Evolutionary conservation across 2,797 vertebrate species (phyloP), one percentile per base, ranked within the genome.

Genomic region (Columba guinea): DNA sequence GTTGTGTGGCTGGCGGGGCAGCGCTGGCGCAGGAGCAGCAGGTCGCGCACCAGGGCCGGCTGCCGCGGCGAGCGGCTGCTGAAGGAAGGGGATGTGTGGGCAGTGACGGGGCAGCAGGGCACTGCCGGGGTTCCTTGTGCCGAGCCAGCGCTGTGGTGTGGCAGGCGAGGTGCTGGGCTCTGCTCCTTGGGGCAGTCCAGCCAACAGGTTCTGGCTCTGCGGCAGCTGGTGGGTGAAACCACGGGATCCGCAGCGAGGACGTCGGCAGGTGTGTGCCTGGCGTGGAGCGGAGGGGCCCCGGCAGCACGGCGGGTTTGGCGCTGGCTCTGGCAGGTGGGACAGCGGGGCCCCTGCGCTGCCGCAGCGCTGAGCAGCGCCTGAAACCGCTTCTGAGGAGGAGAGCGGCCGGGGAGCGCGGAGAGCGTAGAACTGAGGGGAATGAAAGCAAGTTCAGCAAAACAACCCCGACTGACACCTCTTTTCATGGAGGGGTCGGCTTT

Each of bases 271-370:
- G 56, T 11, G 49, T 73, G 55, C 22, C 27, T 56, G 21, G 3
- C 10, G 0, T 2, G 2, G 7, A 4, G 41, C 41, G 7, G 41
- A 7, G 41, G 41, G 41, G 15, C 41, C 16, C 39, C 39, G 15
- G 39, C 39, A 41, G 39, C 39, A 7, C 13, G 15, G 39, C 39
- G 14, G 39, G 13, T 41, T 41, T 6, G 14, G 39, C 14, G 39
- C 39, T 14, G 39, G 39, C 13, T 41, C 41, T 17, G 34, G 41
- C 15, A 41, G 41, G 41, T 41, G 41, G 41, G 41, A 17, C 41
- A 41, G 41, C 17, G 41, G 14, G 14, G 41, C 17, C 41, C 53
- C 34, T n/a, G 1, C 1, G 65, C 67, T 39, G 41, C 84, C 26
- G 41, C 35, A 19, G 11, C 34, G 34, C 16, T 4, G 44, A 73